Percentiles rank a stretch among this genome's conserved stretches.
Conservation (phyloP, 2,797 vertebrate genomes). For the Oryzias sinensis region DNA sequence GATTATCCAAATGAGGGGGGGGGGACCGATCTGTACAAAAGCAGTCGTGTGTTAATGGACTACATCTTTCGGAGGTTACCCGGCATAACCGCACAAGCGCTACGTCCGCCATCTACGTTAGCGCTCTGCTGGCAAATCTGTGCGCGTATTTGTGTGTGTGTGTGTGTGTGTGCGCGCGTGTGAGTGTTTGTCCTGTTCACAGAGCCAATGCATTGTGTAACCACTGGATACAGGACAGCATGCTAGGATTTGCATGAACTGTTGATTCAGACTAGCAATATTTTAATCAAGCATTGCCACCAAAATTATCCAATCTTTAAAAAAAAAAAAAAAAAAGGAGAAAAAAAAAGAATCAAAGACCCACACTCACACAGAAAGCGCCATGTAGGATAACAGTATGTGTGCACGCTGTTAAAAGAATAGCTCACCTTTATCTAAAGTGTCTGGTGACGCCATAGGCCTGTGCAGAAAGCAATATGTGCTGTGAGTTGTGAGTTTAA, state of each 20-base stretch:
- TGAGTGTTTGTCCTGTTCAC: slow-evolving; percentile 74
- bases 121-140: slow-evolving; percentile 66
- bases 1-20: slow-evolving; percentile 55
- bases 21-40: slow-evolving; percentile 63
- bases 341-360: slow-evolving; percentile 65
- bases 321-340: slow-evolving; percentile 59
- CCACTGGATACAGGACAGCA: slow-evolving; percentile 81
- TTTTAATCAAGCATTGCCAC: slow-evolving; percentile 81
- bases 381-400: slow-evolving; percentile 57
- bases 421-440: slow-evolving; percentile 41
- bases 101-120: slow-evolving; percentile 67
- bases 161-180: slow-evolving; percentile 20
- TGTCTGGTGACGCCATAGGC: slow-evolving; percentile 62
- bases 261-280: slow-evolving; percentile 87
- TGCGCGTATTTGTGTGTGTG: slow-evolving; percentile 31
- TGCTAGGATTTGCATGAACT: slow-evolving; percentile 82
- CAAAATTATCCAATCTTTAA: slow-evolving; percentile 72
- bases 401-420: slow-evolving; percentile 55
- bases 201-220: slow-evolving; percentile 78
- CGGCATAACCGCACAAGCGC: slow-evolving; percentile 75
- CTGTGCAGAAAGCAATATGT: slow-evolving; percentile 83
- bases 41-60: slow-evolving; percentile 62
- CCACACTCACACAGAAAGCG: slow-evolving; percentile 70
- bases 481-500: slow-evolving; percentile 75
- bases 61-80: slow-evolving; percentile 68